phyloP scores from a whole-genome alignment of 2,797 vertebrate species.

The Neomorphus geoffroyi region DNA sequence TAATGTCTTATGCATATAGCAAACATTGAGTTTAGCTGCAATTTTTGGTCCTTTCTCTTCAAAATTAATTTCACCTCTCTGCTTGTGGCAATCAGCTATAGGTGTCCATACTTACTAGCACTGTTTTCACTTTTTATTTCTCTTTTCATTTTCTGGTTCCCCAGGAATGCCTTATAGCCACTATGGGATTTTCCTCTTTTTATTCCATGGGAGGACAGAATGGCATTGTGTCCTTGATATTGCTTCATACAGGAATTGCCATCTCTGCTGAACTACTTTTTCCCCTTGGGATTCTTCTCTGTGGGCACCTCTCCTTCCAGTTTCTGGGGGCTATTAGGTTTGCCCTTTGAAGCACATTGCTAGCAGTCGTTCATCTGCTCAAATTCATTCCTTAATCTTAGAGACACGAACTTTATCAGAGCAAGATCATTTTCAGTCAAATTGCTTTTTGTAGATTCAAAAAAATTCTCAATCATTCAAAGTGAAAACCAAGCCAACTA shows the following conservation, averaged over 20 bases:
- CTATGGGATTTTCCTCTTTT: neutral
- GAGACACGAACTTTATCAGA: neutral
- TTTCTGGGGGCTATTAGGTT: neutral
- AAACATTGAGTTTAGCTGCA: neutral
- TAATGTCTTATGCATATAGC: neutral
- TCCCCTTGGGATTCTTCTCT: neutral
- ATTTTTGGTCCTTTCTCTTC: neutral
- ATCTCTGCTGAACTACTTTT: neutral
- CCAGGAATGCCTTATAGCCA: neutral
- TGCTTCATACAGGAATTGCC: neutral
- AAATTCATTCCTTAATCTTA: neutral
- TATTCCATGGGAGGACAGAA: neutral
- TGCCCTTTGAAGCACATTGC: neutral
- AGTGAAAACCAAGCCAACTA: neutral
- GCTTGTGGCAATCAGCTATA: neutral
- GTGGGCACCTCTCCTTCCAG: neutral
- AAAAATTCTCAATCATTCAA: neutral
- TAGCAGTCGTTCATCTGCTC: neutral
- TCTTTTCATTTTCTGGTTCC: neutral
- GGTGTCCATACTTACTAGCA: neutral
- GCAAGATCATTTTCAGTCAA: neutral
- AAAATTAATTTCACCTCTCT: neutral
- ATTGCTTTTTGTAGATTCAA: neutral
- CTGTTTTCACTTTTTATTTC: neutral
- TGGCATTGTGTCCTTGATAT: neutral